These are phyloP conservation scores for Leptinotarsa tumamoca DNA, from an alignment of 2,888 invertebrate genomes.

Conservation along the genomic window DNA sequence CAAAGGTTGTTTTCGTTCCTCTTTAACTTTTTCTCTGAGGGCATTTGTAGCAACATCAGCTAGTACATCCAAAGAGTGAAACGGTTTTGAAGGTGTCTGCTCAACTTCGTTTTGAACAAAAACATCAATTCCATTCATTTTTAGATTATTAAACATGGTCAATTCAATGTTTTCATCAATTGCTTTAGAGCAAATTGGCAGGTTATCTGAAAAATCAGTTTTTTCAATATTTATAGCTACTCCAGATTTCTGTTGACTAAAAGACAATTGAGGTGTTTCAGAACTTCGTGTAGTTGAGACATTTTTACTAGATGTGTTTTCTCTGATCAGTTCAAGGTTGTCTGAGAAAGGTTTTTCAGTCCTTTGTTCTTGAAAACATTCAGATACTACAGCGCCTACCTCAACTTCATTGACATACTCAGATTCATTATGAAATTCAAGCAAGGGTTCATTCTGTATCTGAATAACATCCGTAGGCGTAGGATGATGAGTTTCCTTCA, in stretches of 20 bases:
- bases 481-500: background rate
- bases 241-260: background rate
- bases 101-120: constrained; percentile 6
- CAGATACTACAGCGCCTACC: background rate
- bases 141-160: background rate
- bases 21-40: background rate
- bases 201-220: background rate
- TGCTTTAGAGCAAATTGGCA: background rate
- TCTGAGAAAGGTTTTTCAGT: background rate
- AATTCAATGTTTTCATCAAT: background rate
- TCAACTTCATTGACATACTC: constrained; percentile 5
- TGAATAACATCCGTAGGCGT: background rate
- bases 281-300: background rate
- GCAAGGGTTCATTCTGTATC: background rate
- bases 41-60: constrained; percentile 4
- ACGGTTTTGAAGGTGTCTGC: background rate
- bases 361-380: background rate
- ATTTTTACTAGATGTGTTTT: background rate
- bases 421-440: constrained; percentile 2
- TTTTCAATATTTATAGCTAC: background rate
- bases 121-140: background rate
- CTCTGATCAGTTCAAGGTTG: background rate
- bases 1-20: constrained; percentile 1
- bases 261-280: background rate
- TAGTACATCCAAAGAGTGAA: background rate